These are phyloP conservation scores for Panulirus ornatus DNA, from an alignment of 1,140 invertebrate species.

Conservation along the genomic window DNA sequence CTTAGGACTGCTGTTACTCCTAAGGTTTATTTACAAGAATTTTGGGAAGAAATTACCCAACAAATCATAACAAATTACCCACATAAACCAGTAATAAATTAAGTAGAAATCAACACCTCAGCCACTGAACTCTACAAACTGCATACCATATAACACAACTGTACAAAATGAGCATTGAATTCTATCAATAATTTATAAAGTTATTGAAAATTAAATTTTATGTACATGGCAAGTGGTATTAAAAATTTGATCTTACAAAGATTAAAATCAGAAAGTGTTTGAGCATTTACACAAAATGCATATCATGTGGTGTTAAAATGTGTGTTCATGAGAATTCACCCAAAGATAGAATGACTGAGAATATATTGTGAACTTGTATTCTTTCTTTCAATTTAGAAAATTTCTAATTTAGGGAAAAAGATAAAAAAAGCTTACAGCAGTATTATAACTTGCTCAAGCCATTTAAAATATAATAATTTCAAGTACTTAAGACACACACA, in stretches of 20 bases:
- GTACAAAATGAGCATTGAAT: slow-evolving; percentile 55
- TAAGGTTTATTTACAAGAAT: no score
- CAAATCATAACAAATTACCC: no score
- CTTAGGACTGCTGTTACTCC: no score
- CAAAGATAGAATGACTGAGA: slow-evolving; percentile 26
- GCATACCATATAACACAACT: slow-evolving; percentile 43
- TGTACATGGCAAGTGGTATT: slow-evolving; percentile 68
- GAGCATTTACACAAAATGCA: slow-evolving; percentile 68
- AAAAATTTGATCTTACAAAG: slow-evolving; percentile 66
- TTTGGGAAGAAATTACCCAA: no score
- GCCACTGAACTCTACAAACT: slow-evolving; percentile 45
- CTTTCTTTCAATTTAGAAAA: background rate
- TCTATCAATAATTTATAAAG: slow-evolving; percentile 54
- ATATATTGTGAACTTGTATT: slow-evolving; percentile 3
- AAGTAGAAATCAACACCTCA: background rate
- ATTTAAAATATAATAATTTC: no score
- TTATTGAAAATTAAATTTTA: slow-evolving; percentile 65
- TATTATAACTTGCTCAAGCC: no score
- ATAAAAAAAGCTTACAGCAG: no score
- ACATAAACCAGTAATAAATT: no score
- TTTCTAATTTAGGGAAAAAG: background rate
- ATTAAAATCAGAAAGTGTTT: slow-evolving; percentile 53
- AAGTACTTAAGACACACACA: no score
- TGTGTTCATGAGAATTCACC: slow-evolving; percentile 33
- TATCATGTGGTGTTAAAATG: slow-evolving; percentile 37